A percentile compares a stretch with the other conserved stretches of the same genome.
These are phyloP conservation scores for Aphaenogaster ashmeadi DNA, from an alignment of 1,140 invertebrate genomes.

Conservation along the genomic window DNA sequence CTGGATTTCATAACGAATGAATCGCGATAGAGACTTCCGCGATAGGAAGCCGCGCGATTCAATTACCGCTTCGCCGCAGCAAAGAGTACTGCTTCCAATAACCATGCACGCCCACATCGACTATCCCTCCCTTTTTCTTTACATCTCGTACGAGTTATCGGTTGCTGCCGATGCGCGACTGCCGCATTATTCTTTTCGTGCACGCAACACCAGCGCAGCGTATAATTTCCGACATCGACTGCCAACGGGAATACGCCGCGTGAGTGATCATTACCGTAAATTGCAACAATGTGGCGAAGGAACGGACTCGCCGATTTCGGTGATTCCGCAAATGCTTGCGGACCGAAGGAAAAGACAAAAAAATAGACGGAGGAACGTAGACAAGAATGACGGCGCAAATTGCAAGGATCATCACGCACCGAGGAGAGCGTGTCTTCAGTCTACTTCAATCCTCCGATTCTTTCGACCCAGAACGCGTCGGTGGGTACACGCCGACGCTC, in stretches of 20 bases:
- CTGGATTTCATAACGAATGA: slow-evolving; percentile 29
- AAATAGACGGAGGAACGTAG: background rate
- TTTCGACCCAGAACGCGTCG: background rate
- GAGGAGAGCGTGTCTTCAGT: background rate
- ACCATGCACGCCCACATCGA: background rate
- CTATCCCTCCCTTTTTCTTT: slow-evolving; percentile 14
- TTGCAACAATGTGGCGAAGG: slow-evolving; percentile 57
- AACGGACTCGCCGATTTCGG: slow-evolving; percentile 35
- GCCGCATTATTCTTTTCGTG: slow-evolving; percentile 40
- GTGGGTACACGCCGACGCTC: background rate
- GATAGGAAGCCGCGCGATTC: slow-evolving; percentile 23
- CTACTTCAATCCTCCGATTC: background rate
- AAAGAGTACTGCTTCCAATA: slow-evolving; percentile 18
- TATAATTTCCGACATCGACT: slow-evolving; percentile 65
- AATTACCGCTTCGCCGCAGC: slow-evolving; percentile 21
- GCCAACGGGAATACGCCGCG: slow-evolving; percentile 51
- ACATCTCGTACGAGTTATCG: slow-evolving; percentile 43
- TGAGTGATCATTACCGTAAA: slow-evolving; percentile 46
- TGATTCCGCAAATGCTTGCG: slow-evolving; percentile 42
- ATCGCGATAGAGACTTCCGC: slow-evolving; percentile 35
- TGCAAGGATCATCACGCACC: background rate
- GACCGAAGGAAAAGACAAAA: background rate
- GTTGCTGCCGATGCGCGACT: slow-evolving; percentile 41
- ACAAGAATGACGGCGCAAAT: slow-evolving; percentile 17
- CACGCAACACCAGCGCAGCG: slow-evolving; percentile 47